Base-by-base conservation (phyloP, 2,888 invertebrate genomes). In the Drosophila putrida region DNA sequence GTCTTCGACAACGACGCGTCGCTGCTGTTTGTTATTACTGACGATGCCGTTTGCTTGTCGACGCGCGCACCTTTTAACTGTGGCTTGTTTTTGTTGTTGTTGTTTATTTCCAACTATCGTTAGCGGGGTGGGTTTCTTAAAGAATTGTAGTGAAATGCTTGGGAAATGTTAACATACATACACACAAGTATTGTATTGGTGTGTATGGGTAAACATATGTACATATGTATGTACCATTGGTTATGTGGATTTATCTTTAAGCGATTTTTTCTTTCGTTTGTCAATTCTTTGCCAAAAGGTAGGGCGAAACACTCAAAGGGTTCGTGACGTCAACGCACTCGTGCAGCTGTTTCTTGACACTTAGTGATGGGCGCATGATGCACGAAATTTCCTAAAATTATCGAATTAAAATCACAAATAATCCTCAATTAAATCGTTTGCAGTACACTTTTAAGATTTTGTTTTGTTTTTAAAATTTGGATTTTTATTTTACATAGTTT, bases 91-190 rank as follows among this genome's bases (percentile, higher is more conserved):
- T 49, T 68, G 60, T 33, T 69, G 53, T 46, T 64, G 15, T 35
- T 54, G 55, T 51, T 65, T 44, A 63, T 75, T 77, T 73, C 36
- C 64, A 76, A 55, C 75, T 71, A 75, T 67, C 67, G 67, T 69
- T 75, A 64, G 66, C 72, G 69, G 82, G 87, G 87, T 84, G 75
- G 82, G 77, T 87, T 82, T 82, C 72, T 81, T 84, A 47, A 79
- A 71, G 79, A 87, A 81, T 67, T 65, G 86, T 76, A 77, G 77
- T 81, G 79, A 76, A 79, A 79, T 79, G 78, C 74, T 79, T 79
- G 78, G 74, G 81, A 86, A 82, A 83, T 79, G 82, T 74, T 83
- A 68, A 57, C 39, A 49, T 58, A 55, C 46, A 50, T 33, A 39
- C 20, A 44, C 13, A 60, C 27, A 38, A 10, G 51, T 27, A 43